Base-by-base conservation (phyloP, 2,888 invertebrate species). In the Willowsia nigromaculata region DNA sequence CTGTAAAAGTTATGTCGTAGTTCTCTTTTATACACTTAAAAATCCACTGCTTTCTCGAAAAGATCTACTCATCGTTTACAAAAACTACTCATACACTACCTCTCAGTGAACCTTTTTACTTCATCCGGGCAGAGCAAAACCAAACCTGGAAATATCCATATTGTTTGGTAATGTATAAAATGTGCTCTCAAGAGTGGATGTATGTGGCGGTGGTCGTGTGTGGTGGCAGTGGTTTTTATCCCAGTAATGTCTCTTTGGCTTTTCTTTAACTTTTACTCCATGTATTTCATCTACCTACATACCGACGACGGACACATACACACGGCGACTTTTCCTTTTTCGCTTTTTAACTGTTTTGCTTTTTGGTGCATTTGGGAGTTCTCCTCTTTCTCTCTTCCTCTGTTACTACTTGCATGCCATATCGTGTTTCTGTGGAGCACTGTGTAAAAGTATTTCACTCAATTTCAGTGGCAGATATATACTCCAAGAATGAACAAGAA, bases 311-410 rank as follows among this genome's bases (percentile, higher is more conserved):
- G n/a, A 30, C 15, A 30, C 30, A 65, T n/a, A 65, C 65, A 13
- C 33, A 56, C 33, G 40, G 25, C 56, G 71, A 40, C 53, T 80
- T 89, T 65, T 47, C 33, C 81, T 27, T 89, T 56, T 56, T 78
- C n/a, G 85, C 18, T 62, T 85, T 83, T 85, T 85, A 78, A 74
- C 84, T 84, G 59, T 33, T 85, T 85, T 85, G 74, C 71, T 74
- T 33, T 78, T 43, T 68, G 33, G 11, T 53, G 74, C 89, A 71
- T 53, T 71, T 89, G 89, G 85, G 89, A 85, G 78, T 88, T 88
- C 56, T 84, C 33, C 33, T n/a, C 65, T 65, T 65, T 65, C 65
- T 11, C 33, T n/a, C 65, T n/a, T 65, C 53, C 62, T 82, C 30
- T 74, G 30, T 27, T n/a, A 11, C 25, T 62, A 2, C 47, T 43